Evolutionary conservation across 2,888 invertebrate genomes (phyloP).

Genomic region (Sylvicola cinctus): DNA sequence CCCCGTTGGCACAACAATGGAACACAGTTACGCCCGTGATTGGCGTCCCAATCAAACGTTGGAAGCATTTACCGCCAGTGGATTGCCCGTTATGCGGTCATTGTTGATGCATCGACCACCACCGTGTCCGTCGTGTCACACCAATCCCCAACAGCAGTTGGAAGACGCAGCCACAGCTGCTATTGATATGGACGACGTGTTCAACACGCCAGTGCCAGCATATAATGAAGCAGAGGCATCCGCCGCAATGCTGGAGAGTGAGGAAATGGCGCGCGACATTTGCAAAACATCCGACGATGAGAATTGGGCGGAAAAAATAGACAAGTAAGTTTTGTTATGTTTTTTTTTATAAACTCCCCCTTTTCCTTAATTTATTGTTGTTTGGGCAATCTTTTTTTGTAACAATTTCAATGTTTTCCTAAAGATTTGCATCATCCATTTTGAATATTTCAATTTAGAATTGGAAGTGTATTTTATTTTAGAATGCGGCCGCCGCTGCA

Average conservation of each 20-base stretch:
- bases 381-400: constrained; percentile 2
- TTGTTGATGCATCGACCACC: constrained; percentile 21
- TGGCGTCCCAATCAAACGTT: constrained; percentile 23
- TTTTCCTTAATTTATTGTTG: constrained; percentile 4
- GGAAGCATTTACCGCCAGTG: constrained; percentile 17
- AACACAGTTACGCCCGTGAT: constrained; percentile 54
- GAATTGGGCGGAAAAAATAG: constrained; percentile 49
- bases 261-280: constrained; percentile 38
- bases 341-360: neutral
- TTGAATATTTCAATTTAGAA: no score
- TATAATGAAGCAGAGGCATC: constrained; percentile 38
- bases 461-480: no score
- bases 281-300: constrained; percentile 30
- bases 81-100: constrained; percentile 13
- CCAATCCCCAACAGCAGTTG: no score
- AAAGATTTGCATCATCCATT: no score
- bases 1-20: no score
- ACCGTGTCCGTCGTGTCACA: constrained; percentile 22
- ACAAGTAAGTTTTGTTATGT: constrained; percentile 27
- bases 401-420: no score
- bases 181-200: constrained; percentile 27
- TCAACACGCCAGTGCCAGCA: constrained; percentile 25
- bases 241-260: constrained; percentile 51
- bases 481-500: no score
- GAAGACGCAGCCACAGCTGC: no score